Conservation (phyloP, 2,113 vertebrate species). For the Sclerurus mexicanus region DNA sequence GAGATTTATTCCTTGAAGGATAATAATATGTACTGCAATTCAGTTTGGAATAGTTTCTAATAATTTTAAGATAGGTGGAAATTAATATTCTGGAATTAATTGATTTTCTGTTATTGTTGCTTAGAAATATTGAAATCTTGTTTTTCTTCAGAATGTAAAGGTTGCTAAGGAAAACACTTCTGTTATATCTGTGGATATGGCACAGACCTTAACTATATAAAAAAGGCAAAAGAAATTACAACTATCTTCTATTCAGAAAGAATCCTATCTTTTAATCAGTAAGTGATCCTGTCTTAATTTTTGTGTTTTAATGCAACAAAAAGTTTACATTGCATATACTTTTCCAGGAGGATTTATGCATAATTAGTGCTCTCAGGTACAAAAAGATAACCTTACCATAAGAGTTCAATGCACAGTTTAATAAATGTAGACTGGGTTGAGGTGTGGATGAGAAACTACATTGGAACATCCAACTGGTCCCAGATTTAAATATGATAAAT, state of each 20-base stretch:
- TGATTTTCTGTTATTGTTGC: slow-evolving; percentile 30
- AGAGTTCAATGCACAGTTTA: neutral
- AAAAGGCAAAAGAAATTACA: slow-evolving; percentile 29
- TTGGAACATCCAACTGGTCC: neutral
- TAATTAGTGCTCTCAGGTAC: neutral
- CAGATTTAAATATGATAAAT: neutral
- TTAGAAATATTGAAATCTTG: slow-evolving; percentile 48
- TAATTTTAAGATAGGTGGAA: slow-evolving; percentile 43
- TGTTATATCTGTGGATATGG: slow-evolving; percentile 27
- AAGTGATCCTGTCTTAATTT: neutral
- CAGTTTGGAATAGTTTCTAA: neutral
- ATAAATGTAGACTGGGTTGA: neutral
- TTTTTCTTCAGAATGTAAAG: slow-evolving; percentile 9
- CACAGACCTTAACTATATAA: slow-evolving; percentile 26
- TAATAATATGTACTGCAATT: neutral
- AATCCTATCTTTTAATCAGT: neutral
- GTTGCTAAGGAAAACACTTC: slow-evolving; percentile 64
- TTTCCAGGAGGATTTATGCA: neutral
- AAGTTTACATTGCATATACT: neutral
- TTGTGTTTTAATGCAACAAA: neutral
- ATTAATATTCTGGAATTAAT: slow-evolving; percentile 46
- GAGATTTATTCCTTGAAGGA: neutral
- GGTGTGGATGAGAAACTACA: neutral
- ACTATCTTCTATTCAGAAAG: neutral
- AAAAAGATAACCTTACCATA: neutral